These are phyloP conservation scores for Drosophila mercatorum DNA, from an alignment of 2,888 invertebrate species.

Conservation along the genomic window DNA sequence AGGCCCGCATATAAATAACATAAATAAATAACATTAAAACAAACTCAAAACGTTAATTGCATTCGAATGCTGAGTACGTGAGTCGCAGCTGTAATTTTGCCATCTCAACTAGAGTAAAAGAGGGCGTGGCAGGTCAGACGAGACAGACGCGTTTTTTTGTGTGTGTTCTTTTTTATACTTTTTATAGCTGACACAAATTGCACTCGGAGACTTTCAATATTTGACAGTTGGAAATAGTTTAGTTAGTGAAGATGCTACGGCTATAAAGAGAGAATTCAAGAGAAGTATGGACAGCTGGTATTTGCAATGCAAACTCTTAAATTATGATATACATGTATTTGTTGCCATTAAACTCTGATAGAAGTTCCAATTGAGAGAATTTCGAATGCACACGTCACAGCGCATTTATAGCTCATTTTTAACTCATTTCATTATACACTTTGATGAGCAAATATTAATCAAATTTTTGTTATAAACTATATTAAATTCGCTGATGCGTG, in stretches of 20 bases:
- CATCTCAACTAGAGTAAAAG: constrained; percentile 10
- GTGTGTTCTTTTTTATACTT: too few relatives aligned
- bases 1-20: constrained; percentile 56
- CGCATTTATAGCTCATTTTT: neutral
- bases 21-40: constrained; percentile 68
- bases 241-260: neutral
- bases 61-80: constrained; percentile 61
- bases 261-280: neutral
- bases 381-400: neutral
- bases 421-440: neutral
- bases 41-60: constrained; percentile 67
- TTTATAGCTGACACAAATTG: constrained; percentile 36
- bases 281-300: neutral
- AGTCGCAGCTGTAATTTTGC: constrained; percentile 42
- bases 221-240: constrained; percentile 6
- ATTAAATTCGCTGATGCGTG: constrained; percentile 11
- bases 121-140: constrained; percentile 48
- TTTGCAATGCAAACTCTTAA: too few relatives aligned
- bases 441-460: neutral
- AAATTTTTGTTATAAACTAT: neutral
- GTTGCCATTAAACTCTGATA: too few relatives aligned
- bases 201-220: neutral
- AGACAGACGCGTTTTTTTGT: neutral
- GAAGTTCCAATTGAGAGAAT: too few relatives aligned
- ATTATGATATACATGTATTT: too few relatives aligned